phyloP scores from a whole-genome alignment of 35 echinoderm and acorn worm genomes.

The Ophioderma brevispina region DNA sequence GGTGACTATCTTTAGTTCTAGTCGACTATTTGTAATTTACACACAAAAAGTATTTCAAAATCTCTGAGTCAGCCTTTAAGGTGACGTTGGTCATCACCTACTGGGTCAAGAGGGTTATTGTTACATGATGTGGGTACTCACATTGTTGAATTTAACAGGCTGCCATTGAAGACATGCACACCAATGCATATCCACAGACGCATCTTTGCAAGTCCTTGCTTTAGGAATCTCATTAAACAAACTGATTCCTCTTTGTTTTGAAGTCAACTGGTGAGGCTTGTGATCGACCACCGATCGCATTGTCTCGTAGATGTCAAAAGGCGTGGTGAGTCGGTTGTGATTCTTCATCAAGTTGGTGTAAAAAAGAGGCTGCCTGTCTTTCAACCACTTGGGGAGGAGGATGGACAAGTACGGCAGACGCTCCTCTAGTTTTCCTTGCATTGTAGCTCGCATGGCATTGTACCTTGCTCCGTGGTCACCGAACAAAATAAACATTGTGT shows the following conservation, averaged over 20 bases:
- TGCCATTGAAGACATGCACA: conserved; percentile 66
- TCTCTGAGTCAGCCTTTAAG: too few relatives aligned
- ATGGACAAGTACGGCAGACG: conserved; percentile 64
- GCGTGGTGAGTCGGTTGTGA: conserved; percentile 39
- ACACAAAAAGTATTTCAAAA: too few relatives aligned
- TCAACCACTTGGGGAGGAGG: conserved; percentile 27
- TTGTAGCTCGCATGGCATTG: conserved; percentile 23
- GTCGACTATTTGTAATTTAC: too few relatives aligned
- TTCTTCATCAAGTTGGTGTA: conserved; percentile 34
- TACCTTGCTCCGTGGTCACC: conserved; percentile 69
- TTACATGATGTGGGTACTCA: neutral
- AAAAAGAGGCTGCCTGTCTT: neutral
- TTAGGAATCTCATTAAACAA: conserved; percentile 48
- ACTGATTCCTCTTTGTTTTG: neutral
- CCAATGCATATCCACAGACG: conserved; percentile 53
- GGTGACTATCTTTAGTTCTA: too few relatives aligned
- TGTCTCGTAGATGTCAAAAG: conserved; percentile 62
- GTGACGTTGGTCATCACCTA: too few relatives aligned
- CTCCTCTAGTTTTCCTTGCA: conserved; percentile 74
- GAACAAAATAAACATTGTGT: conserved; percentile 53
- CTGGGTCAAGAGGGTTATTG: too few relatives aligned
- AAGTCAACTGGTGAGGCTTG: neutral
- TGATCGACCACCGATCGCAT: conserved; percentile 24
- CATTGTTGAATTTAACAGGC: neutral
- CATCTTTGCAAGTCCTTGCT: conserved; percentile 35